Evolutionary conservation across 2,888 invertebrate species (phyloP).

Genomic region (Aquatica leii): DNA sequence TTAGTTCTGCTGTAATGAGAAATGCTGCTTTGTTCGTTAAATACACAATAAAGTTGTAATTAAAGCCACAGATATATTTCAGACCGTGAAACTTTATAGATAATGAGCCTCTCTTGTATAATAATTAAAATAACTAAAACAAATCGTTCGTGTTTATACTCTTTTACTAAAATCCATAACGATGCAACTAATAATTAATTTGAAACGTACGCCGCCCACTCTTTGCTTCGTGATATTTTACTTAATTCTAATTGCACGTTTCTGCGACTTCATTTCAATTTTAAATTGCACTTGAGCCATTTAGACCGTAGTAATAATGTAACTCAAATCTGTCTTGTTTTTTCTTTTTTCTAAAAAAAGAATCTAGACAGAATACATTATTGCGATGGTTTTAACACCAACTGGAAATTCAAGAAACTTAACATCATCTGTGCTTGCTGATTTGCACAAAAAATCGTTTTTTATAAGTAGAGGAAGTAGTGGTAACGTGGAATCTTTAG

Average conservation of each 20-base stretch:
- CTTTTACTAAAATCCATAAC: slow-evolving; percentile 5
- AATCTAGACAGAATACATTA: too few species aligned
- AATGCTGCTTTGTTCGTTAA: slow-evolving; percentile 12
- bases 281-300: too few species aligned
- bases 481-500: too few species aligned
- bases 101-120: slow-evolving; percentile 8
- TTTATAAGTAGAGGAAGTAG: too few species aligned
- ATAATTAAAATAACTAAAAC: slow-evolving; percentile 23
- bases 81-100: slow-evolving; percentile 15
- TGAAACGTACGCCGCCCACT: slow-evolving; percentile 2
- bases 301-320: too few species aligned
- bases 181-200: slow-evolving; percentile 14
- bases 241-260: slow-evolving; percentile 4
- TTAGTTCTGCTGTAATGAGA: slow-evolving; percentile 9
- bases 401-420: too few species aligned
- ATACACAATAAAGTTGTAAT: slow-evolving; percentile 15
- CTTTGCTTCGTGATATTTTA: not conserved
- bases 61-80: slow-evolving; percentile 11
- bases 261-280: too few species aligned
- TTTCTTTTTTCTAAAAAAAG: too few species aligned
- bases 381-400: too few species aligned
- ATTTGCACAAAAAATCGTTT: too few species aligned
- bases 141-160: slow-evolving; percentile 13
- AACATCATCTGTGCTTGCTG: too few species aligned
- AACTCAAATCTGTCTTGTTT: too few species aligned